phyloP scores from a whole-genome alignment of 30 jellyfish, hydroid and myxozoan genomes.

The Turritopsis rubra region DNA sequence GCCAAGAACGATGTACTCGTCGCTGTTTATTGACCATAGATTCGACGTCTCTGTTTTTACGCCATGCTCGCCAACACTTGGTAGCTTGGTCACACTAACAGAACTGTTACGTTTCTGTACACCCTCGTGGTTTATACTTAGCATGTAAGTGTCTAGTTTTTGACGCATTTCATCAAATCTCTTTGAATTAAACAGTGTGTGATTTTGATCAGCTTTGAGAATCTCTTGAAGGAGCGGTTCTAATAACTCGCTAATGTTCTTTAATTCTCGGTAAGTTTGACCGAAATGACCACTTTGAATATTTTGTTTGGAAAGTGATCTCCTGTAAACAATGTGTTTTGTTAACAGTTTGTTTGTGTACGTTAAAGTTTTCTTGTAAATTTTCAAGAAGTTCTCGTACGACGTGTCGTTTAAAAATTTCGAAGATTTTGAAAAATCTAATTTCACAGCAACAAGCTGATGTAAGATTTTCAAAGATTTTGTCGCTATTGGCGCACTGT shows the following conservation, averaged over 20 bases:
- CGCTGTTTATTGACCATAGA: neutral
- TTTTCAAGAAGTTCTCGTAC: neutral
- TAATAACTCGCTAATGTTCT: neutral
- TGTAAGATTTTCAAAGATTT: neutral
- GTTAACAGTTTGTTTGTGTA: neutral
- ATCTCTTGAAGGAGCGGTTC: constrained; percentile 7
- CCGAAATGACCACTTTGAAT: neutral
- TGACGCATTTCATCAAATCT: neutral
- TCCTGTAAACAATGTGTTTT: neutral
- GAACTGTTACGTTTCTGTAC: neutral
- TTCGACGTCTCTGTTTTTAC: neutral
- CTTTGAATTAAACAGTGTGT: constrained; percentile 1
- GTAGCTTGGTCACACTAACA: neutral
- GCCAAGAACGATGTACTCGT: constrained; percentile 12
- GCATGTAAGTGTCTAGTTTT: neutral
- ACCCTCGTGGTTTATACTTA: neutral
- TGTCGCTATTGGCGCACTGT: neutral
- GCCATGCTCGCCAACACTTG: neutral
- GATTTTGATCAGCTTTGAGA: neutral
- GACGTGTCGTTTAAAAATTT: neutral
- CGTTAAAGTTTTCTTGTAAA: neutral
- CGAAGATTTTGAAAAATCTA: neutral
- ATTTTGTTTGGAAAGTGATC: neutral
- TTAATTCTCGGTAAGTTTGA: neutral
- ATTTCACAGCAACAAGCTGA: neutral